A percentile compares a stretch with the other conserved stretches of the same genome.
phyloP scores from a whole-genome alignment of 2,888 invertebrate genomes.

The Netelia inedita region DNA sequence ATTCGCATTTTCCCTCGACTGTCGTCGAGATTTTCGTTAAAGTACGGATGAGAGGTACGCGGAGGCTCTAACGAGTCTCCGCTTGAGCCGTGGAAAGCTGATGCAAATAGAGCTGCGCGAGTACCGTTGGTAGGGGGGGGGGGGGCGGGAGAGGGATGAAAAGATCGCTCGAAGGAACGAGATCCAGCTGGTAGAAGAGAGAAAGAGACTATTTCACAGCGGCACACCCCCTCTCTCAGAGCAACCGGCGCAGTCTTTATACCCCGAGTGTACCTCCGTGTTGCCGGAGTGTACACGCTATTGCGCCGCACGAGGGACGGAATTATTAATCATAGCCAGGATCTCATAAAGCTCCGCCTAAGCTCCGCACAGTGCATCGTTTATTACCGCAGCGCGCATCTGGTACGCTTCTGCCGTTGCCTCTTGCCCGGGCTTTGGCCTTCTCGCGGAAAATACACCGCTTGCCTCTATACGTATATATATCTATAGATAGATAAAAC shows the following conservation, averaged over 20 bases:
- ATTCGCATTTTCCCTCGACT: conserved; percentile 23
- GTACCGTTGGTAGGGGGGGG: too few relatives aligned
- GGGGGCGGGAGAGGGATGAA: conserved; percentile 7
- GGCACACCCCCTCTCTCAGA: conserved; percentile 5
- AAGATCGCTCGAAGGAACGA: conserved; percentile 31
- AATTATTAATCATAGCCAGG: conserved; percentile 84
- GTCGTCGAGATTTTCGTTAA: conserved; percentile 52
- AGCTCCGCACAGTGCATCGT: conserved; percentile 81
- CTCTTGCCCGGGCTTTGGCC: conserved; percentile 72
- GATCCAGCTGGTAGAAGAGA: conserved; percentile 3
- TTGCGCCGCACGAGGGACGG: conserved; percentile 67
- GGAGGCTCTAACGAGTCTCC: conserved; percentile 43
- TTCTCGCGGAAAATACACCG: conserved; percentile 75
- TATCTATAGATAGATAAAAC: background rate
- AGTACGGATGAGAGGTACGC: conserved; percentile 34
- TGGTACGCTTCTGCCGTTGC: conserved; percentile 68
- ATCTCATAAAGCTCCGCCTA: conserved; percentile 83
- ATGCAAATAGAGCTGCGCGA: conserved; percentile 3
- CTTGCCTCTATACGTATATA: conserved; percentile 24
- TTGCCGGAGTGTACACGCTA: conserved; percentile 46
- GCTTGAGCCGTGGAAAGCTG: conserved; percentile 33
- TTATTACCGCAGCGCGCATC: conserved; percentile 75
- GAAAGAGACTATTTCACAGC: conserved; percentile 27
- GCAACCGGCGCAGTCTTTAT: background rate
- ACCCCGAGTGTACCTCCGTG: conserved; percentile 13